Evolutionary conservation across 1,140 invertebrate species (phyloP).

Genomic region (Pseudoatta argentina): DNA sequence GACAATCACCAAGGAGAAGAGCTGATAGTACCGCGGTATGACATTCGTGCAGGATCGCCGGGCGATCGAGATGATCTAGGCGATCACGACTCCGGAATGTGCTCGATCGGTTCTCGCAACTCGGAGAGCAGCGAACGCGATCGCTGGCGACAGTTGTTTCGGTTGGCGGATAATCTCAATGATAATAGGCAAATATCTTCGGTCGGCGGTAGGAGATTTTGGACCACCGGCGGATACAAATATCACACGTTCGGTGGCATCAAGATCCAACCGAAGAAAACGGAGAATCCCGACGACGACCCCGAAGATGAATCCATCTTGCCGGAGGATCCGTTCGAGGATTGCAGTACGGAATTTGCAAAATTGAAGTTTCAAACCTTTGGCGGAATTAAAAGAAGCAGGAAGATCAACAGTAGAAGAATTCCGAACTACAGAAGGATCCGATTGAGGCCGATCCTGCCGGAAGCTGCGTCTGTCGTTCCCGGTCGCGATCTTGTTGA

Average conservation of each 20-base stretch:
- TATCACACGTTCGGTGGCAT: constrained; percentile 81
- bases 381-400: constrained; percentile 76
- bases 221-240: constrained; percentile 66
- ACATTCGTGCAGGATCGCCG: not conserved
- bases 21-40: constrained; percentile 25
- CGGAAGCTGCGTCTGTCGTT: not conserved
- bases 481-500: not conserved
- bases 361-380: constrained; percentile 78
- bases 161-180: not conserved
- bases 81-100: constrained; percentile 77
- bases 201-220: constrained; percentile 71
- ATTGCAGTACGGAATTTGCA: constrained; percentile 48
- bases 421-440: constrained; percentile 55
- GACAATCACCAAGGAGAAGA: not conserved
- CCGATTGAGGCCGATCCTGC: constrained; percentile 50
- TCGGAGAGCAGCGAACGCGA: not conserved
- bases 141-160: constrained; percentile 19
- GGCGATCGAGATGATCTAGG: not conserved
- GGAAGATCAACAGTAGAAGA: constrained; percentile 54
- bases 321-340: not conserved
- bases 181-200: constrained; percentile 50
- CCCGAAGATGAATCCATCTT: not conserved
- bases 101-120: constrained; percentile 74
- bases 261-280: constrained; percentile 46
- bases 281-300: constrained; percentile 48